phyloP scores from a whole-genome alignment of 2,113 vertebrate genomes.

The Microtus oregoni region DNA sequence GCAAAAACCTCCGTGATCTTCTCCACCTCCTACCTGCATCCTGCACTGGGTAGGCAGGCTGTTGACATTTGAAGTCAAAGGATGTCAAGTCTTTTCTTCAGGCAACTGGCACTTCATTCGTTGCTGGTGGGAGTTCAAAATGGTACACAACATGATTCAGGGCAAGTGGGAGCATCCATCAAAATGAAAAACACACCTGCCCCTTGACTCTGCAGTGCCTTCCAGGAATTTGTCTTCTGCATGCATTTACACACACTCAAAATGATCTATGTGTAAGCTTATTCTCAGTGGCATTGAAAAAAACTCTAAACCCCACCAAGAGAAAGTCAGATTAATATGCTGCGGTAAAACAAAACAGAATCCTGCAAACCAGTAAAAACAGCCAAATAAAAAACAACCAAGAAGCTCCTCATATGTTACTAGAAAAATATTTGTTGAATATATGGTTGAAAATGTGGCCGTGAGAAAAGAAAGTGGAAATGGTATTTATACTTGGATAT shows the following conservation, averaged over 20 bases:
- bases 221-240: not conserved
- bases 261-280: not conserved
- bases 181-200: not conserved
- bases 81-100: not conserved
- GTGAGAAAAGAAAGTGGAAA: not conserved
- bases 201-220: not conserved
- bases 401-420: not conserved
- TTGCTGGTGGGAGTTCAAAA: not conserved
- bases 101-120: not conserved
- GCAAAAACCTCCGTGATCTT: not conserved
- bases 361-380: not conserved
- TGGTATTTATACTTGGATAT: not conserved
- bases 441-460: not conserved
- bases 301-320: not conserved
- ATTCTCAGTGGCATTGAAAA: conserved; percentile 2
- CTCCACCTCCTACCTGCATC: not conserved
- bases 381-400: not conserved
- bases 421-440: not conserved
- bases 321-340: not conserved
- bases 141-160: not conserved
- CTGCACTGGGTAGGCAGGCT: not conserved
- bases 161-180: not conserved
- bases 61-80: not conserved
- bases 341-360: not conserved
- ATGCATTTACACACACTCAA: not conserved